Evolutionary conservation across 2,888 invertebrate species (phyloP).

Genomic region (Trachelus troglodyta): DNA sequence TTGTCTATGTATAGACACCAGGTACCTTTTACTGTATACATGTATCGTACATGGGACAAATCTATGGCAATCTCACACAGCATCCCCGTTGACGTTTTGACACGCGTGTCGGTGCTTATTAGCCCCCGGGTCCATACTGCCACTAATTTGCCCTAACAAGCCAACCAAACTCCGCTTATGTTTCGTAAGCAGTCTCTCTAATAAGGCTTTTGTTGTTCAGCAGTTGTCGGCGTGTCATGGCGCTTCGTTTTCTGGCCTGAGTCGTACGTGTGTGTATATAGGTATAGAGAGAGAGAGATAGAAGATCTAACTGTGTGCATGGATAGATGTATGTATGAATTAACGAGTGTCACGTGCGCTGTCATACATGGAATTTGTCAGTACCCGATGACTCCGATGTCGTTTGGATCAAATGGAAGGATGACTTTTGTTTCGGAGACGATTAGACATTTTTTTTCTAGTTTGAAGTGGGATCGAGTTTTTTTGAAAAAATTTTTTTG

Average conservation of each 20-base stretch:
- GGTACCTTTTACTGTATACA: too few relatives aligned
- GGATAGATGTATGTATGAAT: too few relatives aligned
- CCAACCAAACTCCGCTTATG: conserved; percentile 33
- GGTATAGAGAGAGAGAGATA: neutral
- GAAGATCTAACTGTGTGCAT: neutral
- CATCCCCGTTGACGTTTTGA: conserved; percentile 47
- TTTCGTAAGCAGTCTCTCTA: conserved; percentile 40
- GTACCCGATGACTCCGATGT: too few relatives aligned
- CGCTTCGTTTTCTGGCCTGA: neutral
- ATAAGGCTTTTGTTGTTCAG: conserved; percentile 39
- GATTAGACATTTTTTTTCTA: too few relatives aligned
- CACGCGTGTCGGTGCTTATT: conserved; percentile 48
- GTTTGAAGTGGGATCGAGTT: too few relatives aligned
- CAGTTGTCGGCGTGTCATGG: conserved; percentile 2
- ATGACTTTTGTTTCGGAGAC: too few relatives aligned
- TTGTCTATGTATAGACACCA: neutral
- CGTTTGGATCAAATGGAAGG: too few relatives aligned
- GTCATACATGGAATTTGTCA: too few relatives aligned
- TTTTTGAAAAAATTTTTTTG: too few relatives aligned
- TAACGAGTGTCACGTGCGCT: too few relatives aligned
- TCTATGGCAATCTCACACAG: conserved; percentile 20
- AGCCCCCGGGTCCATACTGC: conserved; percentile 42
- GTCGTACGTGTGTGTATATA: too few relatives aligned
- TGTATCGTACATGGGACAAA: conserved; percentile 1
- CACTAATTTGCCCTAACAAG: conserved; percentile 54